A percentile compares a stretch with the other conserved stretches of the same genome.
Conservation (phyloP, 64 coral and sea anemone species). For the Cladopsammia gracilis region DNA sequence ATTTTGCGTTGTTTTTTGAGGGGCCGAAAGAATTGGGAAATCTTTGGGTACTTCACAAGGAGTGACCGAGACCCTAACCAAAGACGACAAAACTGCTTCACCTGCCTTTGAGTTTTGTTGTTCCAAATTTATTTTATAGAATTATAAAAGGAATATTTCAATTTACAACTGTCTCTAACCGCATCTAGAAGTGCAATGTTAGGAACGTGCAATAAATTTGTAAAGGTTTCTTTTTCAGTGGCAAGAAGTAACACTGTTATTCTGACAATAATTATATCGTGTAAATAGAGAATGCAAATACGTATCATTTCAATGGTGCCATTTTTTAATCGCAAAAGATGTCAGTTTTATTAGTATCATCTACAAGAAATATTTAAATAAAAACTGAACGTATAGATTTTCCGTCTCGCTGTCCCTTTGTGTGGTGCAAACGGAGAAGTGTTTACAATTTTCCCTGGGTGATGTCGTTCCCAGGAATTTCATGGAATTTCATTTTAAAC, state of each 20-base stretch:
- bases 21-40: too few species aligned
- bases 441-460: too few species aligned
- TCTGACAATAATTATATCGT: not conserved
- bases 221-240: too few species aligned
- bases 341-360: not conserved
- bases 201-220: not conserved
- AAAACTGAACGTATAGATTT: not conserved
- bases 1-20: too few species aligned
- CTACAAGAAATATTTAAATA: slow-evolving; percentile 15
- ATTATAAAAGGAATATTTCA: not conserved
- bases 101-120: too few species aligned
- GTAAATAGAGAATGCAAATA: slow-evolving; percentile 10
- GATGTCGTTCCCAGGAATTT: too few species aligned
- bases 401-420: not conserved
- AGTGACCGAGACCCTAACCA: too few species aligned
- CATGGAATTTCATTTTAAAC: too few species aligned
- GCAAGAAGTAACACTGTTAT: not conserved
- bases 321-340: not conserved
- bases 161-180: not conserved
- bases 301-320: not conserved
- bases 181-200: not conserved
- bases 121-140: too few species aligned
- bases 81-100: too few species aligned
- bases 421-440: not conserved
- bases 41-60: too few species aligned